phyloP scores from a whole-genome alignment of 2,113 vertebrate genomes.

The Spheniscus mendiculus region DNA sequence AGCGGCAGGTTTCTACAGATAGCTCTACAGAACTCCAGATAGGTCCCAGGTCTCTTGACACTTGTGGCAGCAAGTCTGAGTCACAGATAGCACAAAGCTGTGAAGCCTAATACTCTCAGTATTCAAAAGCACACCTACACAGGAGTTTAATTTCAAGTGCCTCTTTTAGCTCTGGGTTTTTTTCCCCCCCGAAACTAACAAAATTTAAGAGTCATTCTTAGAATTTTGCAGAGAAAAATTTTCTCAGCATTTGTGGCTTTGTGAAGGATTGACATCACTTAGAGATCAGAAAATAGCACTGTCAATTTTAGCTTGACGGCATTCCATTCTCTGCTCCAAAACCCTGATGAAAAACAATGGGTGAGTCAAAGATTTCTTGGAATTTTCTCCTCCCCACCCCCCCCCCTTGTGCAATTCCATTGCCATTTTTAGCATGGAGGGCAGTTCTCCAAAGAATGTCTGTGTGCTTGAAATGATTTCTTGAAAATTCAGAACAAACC shows the following conservation, averaged over 20 bases:
- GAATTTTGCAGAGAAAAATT: background rate
- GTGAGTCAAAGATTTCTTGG: constrained; percentile 66
- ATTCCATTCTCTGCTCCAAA: constrained; percentile 54
- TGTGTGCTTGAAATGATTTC: background rate
- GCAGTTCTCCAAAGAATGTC: background rate
- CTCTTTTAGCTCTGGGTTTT: background rate
- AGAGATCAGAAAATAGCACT: constrained; percentile 41
- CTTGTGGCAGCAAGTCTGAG: constrained; percentile 48
- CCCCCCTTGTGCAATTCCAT: background rate
- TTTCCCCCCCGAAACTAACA: background rate
- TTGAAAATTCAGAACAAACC: constrained; percentile 24
- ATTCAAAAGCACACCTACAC: background rate
- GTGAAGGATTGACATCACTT: constrained; percentile 46
- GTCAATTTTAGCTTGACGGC: background rate
- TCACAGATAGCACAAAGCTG: constrained; percentile 12
- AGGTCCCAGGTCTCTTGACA: constrained; percentile 17
- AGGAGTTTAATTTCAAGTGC: constrained; percentile 14
- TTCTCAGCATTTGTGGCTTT: constrained; percentile 7
- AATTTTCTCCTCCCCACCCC: background rate
- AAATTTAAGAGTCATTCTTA: constrained; percentile 31
- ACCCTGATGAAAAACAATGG: constrained; percentile 42
- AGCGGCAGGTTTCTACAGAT: background rate
- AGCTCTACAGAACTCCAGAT: background rate
- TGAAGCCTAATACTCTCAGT: constrained; percentile 14
- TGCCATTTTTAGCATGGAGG: constrained; percentile 25